Conservation (phyloP, 2,797 vertebrate species). For the Pangasius larnaudii region DNA sequence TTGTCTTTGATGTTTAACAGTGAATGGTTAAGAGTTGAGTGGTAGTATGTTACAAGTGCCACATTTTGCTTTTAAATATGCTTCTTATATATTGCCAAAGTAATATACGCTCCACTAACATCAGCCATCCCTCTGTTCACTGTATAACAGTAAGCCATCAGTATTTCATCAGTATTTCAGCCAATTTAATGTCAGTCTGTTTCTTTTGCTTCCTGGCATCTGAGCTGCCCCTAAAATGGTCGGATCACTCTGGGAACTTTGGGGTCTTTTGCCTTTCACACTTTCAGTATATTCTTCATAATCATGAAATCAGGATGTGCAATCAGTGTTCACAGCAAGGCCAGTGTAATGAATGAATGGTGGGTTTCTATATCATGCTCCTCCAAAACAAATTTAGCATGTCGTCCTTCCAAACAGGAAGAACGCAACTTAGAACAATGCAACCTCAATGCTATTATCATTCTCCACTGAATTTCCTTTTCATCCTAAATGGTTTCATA, state of each 20-base stretch:
- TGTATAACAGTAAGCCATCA: not conserved
- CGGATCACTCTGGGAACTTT: not conserved
- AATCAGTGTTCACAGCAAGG: not conserved
- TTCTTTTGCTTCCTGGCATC: not conserved
- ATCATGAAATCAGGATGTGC: not conserved
- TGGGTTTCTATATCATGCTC: not conserved
- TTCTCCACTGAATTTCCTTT: not conserved
- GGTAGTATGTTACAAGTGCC: slow-evolving; percentile 44
- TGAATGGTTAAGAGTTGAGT: slow-evolving; percentile 13
- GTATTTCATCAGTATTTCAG: not conserved
- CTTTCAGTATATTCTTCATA: not conserved
- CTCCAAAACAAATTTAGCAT: no score
- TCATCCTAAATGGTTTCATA: slow-evolving; percentile 1
- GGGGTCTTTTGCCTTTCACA: no score
- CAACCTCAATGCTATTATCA: not conserved
- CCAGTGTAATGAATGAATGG: not conserved
- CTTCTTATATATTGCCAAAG: slow-evolving; percentile 46
- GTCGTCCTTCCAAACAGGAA: not conserved
- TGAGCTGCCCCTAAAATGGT: not conserved
- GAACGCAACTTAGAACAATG: not conserved
- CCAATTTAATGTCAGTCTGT: not conserved
- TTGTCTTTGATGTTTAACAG: slow-evolving; percentile 25
- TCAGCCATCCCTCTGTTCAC: slow-evolving; percentile 8
- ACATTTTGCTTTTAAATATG: slow-evolving; percentile 45
- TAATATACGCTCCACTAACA: slow-evolving; percentile 30